phyloP scores from a whole-genome alignment of 2,797 vertebrate genomes.

The Urosaurus nigricauda region DNA sequence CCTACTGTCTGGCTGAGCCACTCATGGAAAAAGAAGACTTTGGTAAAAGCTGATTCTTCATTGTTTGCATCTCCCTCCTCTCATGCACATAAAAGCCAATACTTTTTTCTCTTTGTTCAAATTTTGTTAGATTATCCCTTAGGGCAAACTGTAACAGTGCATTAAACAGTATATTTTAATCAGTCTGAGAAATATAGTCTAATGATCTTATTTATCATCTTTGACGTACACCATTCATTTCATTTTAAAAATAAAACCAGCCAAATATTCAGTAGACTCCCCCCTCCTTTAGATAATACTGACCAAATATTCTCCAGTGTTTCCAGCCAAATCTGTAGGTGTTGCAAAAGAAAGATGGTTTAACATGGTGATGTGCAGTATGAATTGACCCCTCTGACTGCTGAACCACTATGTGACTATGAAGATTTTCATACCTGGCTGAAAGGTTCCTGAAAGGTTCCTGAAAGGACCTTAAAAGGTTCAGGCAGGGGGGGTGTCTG shows the following conservation, averaged over 20 bases:
- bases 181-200: neutral
- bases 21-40: neutral
- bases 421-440: too few species aligned
- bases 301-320: conserved; percentile 1
- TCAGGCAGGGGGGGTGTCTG: too few species aligned
- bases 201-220: conserved; percentile 46
- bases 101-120: conserved; percentile 27
- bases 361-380: too few species aligned
- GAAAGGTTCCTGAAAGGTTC: too few species aligned
- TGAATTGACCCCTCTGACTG: too few species aligned
- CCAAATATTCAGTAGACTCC: neutral
- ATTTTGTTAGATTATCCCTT: conserved; percentile 1
- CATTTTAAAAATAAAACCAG: conserved; percentile 17
- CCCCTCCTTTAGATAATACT: conserved; percentile 3
- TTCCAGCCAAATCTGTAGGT: neutral
- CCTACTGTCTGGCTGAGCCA: neutral
- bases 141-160: conserved; percentile 15
- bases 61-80: conserved; percentile 1
- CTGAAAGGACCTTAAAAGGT: too few species aligned
- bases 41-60: conserved; percentile 3
- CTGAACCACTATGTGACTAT: too few species aligned
- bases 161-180: conserved; percentile 35
- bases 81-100: conserved; percentile 27
- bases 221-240: conserved; percentile 20
- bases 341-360: too few species aligned